Base-by-base conservation (phyloP, 2,888 invertebrate species). In the Tinea pellionella region DNA sequence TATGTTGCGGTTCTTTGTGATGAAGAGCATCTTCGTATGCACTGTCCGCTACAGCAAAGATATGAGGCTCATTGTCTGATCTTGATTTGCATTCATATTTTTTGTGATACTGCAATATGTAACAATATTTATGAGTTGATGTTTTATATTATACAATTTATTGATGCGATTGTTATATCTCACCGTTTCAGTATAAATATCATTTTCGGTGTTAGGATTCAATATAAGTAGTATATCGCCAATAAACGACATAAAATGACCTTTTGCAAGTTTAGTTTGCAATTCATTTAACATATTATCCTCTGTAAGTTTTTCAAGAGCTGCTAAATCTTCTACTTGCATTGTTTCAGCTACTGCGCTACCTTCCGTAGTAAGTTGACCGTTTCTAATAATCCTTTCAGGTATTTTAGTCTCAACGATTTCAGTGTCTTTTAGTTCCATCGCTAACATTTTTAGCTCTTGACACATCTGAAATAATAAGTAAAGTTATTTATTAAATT, bases 1-100 rank as follows among this genome's bases (percentile, higher is more conserved):
- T 92, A 75, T 95, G 93, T 77, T 97, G 96, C 1, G 93, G 92
- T 66, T 93, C 92, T 66, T 93, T 92, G 74, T 97, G 94, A 75
- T 97, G 97, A 65, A 96, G 80, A 80, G 96, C 95, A 71, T 96
- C 94, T 85, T 97, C 96, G 74, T 94, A 96, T 37, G 96, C 95
- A 63, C 94, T 92, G 72, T 97, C 96, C 9, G 96, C 96, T 18
- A 96, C 92, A 2, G 95, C 91, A 75, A 93, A 97, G 66, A 97
- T 93, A 70, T 97, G 97, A 0, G 97, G 96, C 41, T 93, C 92
- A 74, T 96, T 95, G 73, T 96, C 96, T 1, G 95, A 96, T 65
- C 95, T 91, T 0, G 95, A 94, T 80, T 96, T 96, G 72, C 90
- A 93, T 71, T 91, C 90, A 72, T 96, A 96, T 78, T 92, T 93